Base-by-base conservation (phyloP, 2,888 invertebrate species). In the Idaea biselata region DNA sequence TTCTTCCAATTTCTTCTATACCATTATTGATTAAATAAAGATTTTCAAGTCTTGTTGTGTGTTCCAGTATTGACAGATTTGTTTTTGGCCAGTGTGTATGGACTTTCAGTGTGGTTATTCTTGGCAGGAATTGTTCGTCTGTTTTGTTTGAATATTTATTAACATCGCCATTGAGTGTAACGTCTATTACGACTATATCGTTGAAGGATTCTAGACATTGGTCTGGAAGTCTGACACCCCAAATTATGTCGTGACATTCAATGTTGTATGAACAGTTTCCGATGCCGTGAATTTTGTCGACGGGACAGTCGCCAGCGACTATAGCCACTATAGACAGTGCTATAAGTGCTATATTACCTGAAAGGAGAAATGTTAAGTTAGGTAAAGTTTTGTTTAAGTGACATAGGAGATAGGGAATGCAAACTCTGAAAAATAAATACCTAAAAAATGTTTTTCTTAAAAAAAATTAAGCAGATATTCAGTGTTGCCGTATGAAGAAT, bases 141-240 rank as follows among this genome's bases (percentile, higher is more conserved):
- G 74, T 67, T 8, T 72, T 62, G 0, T 77, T 63, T 33, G 84
- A 79, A 58, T 82, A 82, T 31, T 66, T 66, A 14, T 86, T 78
- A 0, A 72, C 68, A 6, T 84, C 84, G 14, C 88, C 75, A 0
- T 69, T 76, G 16, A 91, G 73, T 0, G 75, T 80, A 8, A 91
- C 72, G 33, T 87, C 82, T 0, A 90, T 77, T 7, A 61, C 74
- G 17, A 83, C 83, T 3, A 80, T 81, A 44, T 74, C 74, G 70
- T 90, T 91, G 44, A 78, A 74, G 7, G 90, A 78, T n/a, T 83
- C 86, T 25, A 70, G 77, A 68, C 91, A 91, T 1, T 82, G 68
- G 3, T 70, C 63, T 0, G 81, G 81, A 0, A 91, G 79, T 0
- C 57, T 67, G 1, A 83, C 65, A 1, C 78, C 80, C 0, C 71